Evolutionary conservation across 2,797 vertebrate species (phyloP).

Genomic region (Labroides dimidiatus): DNA sequence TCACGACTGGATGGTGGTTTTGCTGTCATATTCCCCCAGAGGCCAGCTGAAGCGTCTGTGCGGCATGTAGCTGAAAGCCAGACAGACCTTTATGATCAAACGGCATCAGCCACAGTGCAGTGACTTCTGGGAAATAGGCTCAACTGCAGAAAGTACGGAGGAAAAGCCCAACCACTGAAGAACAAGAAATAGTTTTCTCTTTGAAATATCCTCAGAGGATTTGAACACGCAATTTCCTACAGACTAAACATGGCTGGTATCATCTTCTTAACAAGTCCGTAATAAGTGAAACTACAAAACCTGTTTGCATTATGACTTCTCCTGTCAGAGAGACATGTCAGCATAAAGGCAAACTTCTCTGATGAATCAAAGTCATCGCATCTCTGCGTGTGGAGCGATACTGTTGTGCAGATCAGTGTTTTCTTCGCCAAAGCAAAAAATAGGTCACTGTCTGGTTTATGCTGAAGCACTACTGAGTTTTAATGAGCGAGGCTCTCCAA

Average conservation of each 20-base stretch:
- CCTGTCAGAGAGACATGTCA: background rate
- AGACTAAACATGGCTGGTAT: constrained; percentile 29
- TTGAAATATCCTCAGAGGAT: constrained; percentile 44
- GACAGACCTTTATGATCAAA: constrained; percentile 71
- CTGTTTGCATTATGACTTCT: constrained; percentile 4
- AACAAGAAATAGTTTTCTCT: constrained; percentile 36
- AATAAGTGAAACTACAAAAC: constrained; percentile 7
- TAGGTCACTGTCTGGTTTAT: constrained; percentile 63
- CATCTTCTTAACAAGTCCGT: constrained; percentile 6
- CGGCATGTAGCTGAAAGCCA: constrained; percentile 57
- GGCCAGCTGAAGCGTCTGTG: constrained; percentile 52
- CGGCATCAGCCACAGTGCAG: constrained; percentile 50
- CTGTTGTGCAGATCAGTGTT: constrained; percentile 41
- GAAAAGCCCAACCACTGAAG: constrained; percentile 34
- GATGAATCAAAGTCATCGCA: constrained; percentile 32
- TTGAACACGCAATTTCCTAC: constrained; percentile 27
- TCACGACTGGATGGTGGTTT: constrained; percentile 28
- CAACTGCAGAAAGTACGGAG: constrained; percentile 42
- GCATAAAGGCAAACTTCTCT: constrained; percentile 13
- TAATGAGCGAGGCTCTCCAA: constrained; percentile 68
- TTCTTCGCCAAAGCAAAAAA: constrained; percentile 48
- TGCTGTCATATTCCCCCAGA: constrained; percentile 44
- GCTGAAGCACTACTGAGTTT: constrained; percentile 56
- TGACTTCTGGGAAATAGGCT: constrained; percentile 61
- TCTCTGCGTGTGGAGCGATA: constrained; percentile 21